Conservation (phyloP, 2,888 invertebrate genomes). For the Cryptosula pallasiana region DNA sequence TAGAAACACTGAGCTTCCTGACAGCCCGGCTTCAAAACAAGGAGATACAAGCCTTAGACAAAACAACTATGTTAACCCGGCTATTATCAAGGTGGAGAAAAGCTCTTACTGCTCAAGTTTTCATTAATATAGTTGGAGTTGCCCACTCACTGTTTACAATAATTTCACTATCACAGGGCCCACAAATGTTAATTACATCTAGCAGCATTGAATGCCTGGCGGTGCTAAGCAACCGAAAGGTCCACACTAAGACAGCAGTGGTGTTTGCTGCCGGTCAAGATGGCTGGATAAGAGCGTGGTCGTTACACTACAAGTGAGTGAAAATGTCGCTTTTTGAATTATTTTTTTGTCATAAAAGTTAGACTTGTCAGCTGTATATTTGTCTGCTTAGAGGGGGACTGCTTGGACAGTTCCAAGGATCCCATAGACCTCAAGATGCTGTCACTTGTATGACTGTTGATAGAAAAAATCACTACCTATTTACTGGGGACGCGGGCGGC, state of each 20-base stretch:
- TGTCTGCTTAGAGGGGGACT: constrained; percentile 59
- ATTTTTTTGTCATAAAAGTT: no score
- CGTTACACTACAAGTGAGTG: constrained; percentile 63
- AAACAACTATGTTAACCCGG: no score
- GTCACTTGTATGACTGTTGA: constrained; percentile 69
- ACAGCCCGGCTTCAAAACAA: no score
- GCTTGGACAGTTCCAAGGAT: constrained; percentile 65
- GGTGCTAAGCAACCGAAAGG: constrained; percentile 63
- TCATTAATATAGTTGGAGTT: no score
- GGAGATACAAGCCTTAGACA: no score
- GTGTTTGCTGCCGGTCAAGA: constrained; percentile 69
- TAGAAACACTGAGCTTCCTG: no score
- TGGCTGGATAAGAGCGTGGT: constrained; percentile 72
- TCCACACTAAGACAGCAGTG: constrained; percentile 60
- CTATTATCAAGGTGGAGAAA: no score
- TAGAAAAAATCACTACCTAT: constrained; percentile 64
- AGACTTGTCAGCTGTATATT: no score
- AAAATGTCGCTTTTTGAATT: neutral
- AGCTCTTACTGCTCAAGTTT: no score
- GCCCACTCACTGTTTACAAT: no score
- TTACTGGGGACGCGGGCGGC: constrained; percentile 60
- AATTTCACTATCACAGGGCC: constrained; percentile 13
- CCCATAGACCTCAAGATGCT: constrained; percentile 60
- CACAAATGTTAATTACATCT: neutral
- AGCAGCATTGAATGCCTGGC: constrained; percentile 49